These are phyloP conservation scores for Micromussa lordhowensis DNA, from an alignment of 92 coral and sea anemone genomes.

Conservation along the genomic window DNA sequence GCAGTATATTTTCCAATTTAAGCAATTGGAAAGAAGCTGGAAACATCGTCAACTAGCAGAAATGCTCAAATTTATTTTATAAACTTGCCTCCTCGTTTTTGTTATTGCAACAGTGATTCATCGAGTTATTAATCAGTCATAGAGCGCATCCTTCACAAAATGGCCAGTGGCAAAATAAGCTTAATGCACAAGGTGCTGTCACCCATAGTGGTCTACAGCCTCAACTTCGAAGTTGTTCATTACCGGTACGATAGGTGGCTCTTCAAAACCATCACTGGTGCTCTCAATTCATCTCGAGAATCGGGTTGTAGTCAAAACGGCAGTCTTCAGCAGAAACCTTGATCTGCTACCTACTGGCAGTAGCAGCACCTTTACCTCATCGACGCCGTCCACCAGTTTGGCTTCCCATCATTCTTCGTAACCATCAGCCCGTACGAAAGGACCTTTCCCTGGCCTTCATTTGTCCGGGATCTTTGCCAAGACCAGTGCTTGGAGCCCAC, in stretches of 20 bases:
- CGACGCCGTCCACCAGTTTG: constrained; percentile 48
- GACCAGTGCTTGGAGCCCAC: not conserved
- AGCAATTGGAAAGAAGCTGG: no score
- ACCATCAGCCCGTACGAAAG: constrained; percentile 38
- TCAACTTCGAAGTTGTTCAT: constrained; percentile 26
- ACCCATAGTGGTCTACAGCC: not conserved
- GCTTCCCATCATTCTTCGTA: constrained; percentile 6
- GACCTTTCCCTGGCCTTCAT: constrained; percentile 64
- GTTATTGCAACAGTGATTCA: no score
- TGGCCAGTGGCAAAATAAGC: constrained; percentile 1
- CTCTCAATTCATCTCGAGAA: constrained; percentile 16
- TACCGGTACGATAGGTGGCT: constrained; percentile 43
- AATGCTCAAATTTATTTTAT: no score
- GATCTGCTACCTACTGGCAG: constrained; percentile 36
- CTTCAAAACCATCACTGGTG: constrained; percentile 49
- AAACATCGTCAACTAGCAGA: no score
- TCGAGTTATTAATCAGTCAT: no score
- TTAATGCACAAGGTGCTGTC: constrained; percentile 9
- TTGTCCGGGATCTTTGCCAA: not conserved
- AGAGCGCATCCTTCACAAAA: no score
- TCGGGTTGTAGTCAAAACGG: constrained; percentile 23
- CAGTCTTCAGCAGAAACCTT: constrained; percentile 19
- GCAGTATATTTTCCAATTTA: no score
- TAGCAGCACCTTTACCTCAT: constrained; percentile 47
- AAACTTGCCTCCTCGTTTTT: no score